Base-by-base conservation (phyloP, 37 sponge, comb jelly and placozoan genomes). In the Crambe crambe region DNA sequence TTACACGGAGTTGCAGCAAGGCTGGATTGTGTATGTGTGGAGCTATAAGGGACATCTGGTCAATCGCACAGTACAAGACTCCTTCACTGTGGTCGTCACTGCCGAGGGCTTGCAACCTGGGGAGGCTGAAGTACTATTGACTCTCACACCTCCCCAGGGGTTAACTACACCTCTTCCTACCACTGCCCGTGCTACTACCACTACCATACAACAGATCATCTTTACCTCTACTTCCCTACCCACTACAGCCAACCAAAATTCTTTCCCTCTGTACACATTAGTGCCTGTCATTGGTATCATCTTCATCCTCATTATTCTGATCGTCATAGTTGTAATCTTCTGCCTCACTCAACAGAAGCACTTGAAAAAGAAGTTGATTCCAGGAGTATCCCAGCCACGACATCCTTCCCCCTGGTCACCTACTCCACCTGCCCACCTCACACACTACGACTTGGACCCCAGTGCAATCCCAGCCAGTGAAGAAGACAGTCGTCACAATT, bases 231-330 rank as follows among this genome's bases (percentile, higher is more conserved):
- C 17, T n/a, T 5, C 56, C 23, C 9, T 20, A 35, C 2, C 69
- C 18, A 56, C 47, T 17, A 41, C 56, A 1, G 17, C 6, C 35
- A 83, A 57, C 0, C 31, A 64, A 5, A 9, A 3, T 34, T 42
- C 57, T 3, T 86, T 86, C 58, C 80, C 87, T 15, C 8, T 74
- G 66, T 79, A 74, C 42, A 58, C 80, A 54, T 68, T 86, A 42
- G 75, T 86, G 0, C 87, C 87, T n/a, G 80, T 86, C 32, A n/a
- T 79, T 26, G 87, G 87, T 1, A 42, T 80, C 9, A 30, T 80
- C 25, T 17, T 74, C 41, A 27, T 86, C 56, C 32, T 86, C n/a
- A 3, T 80, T 4, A 20, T 86, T 0, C 51, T 86, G 8, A 74
- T 79, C 9, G 59, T 37, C 3, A 42, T 80, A 2, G 60, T 79